A percentile compares a stretch with the other conserved stretches of the same genome.
Evolutionary conservation across 2,113 vertebrate species (phyloP).

Genomic region (Butastur rufipennis): DNA sequence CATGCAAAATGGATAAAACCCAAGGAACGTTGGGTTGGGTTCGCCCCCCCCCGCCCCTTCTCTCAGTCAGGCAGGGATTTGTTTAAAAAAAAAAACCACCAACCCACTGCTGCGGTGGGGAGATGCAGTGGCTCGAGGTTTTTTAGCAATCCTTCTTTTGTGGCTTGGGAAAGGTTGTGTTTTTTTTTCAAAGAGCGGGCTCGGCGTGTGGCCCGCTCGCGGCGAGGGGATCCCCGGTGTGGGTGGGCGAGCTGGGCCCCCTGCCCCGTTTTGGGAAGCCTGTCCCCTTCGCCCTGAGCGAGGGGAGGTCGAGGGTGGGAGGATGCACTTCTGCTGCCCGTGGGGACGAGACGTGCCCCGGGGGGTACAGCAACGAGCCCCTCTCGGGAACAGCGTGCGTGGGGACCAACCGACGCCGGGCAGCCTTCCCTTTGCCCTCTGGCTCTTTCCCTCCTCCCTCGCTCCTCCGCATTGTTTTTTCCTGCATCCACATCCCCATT

Average conservation of each 20-base stretch:
- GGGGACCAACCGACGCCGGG: accelerated
- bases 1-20: slow-evolving; percentile 54
- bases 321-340: accelerated
- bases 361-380: accelerated
- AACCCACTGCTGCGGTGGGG: neutral
- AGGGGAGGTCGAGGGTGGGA: neutral
- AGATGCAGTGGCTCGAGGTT: neutral
- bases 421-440: neutral
- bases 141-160: neutral
- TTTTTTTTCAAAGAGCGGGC: neutral
- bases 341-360: accelerated
- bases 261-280: neutral
- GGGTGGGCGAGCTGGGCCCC: neutral
- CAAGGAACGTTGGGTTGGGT: neutral
- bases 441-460: neutral
- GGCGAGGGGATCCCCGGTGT: neutral
- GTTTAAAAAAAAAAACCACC: neutral
- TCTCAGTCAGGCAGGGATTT: neutral
- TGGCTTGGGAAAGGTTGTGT: neutral
- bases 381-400: neutral
- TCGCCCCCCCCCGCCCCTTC: neutral
- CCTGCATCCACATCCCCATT: neutral
- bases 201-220: neutral
- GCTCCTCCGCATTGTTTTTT: accelerated
- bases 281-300: accelerated